Base-by-base conservation (phyloP, 2,888 invertebrate genomes). In the Drepana falcataria region DNA sequence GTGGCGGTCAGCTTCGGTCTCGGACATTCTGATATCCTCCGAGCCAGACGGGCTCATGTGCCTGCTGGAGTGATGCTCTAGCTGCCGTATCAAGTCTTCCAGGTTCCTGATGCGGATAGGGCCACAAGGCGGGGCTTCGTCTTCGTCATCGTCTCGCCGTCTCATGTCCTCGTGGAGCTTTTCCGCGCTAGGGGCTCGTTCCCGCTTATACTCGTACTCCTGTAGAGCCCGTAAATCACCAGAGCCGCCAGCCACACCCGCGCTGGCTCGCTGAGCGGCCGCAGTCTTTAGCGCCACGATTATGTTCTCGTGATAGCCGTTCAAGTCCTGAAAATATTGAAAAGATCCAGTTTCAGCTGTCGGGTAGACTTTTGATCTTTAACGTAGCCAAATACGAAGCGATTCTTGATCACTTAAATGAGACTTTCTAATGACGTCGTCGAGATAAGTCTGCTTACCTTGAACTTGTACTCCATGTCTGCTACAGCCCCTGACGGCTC, bases 11-110 rank as follows among this genome's bases (percentile, higher is more conserved):
- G 95, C 95, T 82, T 97, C 97, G 53, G 96, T 95, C 87, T 97
- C 97, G 55, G 97, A 96, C 93, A 95, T 95, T 66, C 95, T 89
- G 77, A 97, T 96, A 76, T 97, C 97, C 81, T 97, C 97, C 33
- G 97, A 97, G 59, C 96, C 97, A 68, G 96, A 96, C 53, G 97
- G 97, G 77, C 96, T 97, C 95, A 96, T 96, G 85, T 96, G 96
- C 35, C 96, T 92, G 60, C 94, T 93, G 67, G 96, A 95, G 83
- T 97, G 96, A 80, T 96, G 96, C 82, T 97, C 96, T 69, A 97
- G 89, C 84, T 96, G 97, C 55, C 97, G 92, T 75, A 98, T 96
- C 60, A 98, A 92, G 84, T 98, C 97, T 86, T 98, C 97, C 63
- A 98, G 92, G 83, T 96, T 98, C 64, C 98, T 93, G 82, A 98